phyloP scores from a whole-genome alignment of 2,113 vertebrate genomes.

The Scomber japonicus region DNA sequence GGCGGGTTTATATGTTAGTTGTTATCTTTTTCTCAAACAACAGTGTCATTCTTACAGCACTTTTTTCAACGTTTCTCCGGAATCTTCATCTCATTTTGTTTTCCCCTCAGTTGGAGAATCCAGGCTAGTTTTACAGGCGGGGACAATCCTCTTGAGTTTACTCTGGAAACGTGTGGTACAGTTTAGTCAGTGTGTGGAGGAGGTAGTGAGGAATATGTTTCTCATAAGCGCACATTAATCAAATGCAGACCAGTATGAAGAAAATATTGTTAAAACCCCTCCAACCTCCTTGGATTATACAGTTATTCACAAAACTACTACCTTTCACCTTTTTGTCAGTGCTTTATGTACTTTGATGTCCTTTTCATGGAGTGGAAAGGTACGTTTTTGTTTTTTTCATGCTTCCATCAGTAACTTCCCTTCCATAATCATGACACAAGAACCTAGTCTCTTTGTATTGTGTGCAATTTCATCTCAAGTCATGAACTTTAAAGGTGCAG shows the following conservation, averaged over 20 bases:
- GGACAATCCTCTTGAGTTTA: constrained; percentile 69
- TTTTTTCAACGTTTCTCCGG: constrained; percentile 25
- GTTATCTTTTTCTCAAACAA: constrained; percentile 25
- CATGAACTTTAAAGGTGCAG: too few relatives aligned
- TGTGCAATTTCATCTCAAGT: neutral
- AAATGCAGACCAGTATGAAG: constrained; percentile 5
- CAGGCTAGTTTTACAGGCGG: constrained; percentile 52
- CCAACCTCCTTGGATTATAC: too few relatives aligned
- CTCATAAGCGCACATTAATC: constrained; percentile 47
- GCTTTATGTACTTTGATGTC: constrained; percentile 9
- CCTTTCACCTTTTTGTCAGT: constrained; percentile 30
- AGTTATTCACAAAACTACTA: neutral
- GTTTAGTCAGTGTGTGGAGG: constrained; percentile 38
- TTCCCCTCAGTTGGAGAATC: constrained; percentile 23
- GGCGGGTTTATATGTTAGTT: neutral
- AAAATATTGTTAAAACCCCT: neutral
- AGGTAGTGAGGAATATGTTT: constrained; percentile 13
- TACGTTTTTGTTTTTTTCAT: constrained; percentile 5
- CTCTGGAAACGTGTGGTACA: constrained; percentile 40
- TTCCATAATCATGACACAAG: neutral
- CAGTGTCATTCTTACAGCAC: constrained; percentile 28
- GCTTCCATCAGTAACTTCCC: neutral
- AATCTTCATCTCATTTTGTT: constrained; percentile 5
- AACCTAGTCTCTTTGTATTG: neutral
- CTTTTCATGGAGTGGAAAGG: constrained; percentile 14